These are phyloP conservation scores for Labrus mixtus DNA, from an alignment of 2,113 vertebrate genomes.

Conservation along the genomic window DNA sequence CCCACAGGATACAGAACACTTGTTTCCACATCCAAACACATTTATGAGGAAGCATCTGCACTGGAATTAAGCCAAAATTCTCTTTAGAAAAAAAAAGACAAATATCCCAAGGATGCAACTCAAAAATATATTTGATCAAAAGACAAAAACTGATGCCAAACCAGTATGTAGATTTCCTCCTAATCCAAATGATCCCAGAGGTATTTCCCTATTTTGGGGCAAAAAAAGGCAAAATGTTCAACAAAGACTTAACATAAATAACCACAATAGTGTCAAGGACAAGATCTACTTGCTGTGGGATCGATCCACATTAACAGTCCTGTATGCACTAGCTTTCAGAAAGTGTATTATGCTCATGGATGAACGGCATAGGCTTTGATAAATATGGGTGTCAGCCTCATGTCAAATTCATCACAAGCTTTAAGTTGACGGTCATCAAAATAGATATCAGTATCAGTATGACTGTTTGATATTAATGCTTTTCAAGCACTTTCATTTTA, in stretches of 20 bases:
- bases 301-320: background rate
- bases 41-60: constrained; percentile 21
- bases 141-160: constrained; percentile 19
- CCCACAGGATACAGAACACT: constrained; percentile 30
- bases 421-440: constrained; percentile 12
- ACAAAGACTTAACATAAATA: background rate
- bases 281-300: background rate
- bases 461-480: no score
- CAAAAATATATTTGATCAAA: constrained; percentile 17
- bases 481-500: no score
- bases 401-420: constrained; percentile 45
- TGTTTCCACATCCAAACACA: constrained; percentile 42
- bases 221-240: no score
- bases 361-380: constrained; percentile 15
- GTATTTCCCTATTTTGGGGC: background rate
- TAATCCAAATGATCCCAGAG: background rate
- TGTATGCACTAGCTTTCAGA: background rate
- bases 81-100: constrained; percentile 27
- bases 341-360: background rate
- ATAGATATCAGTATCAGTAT: no score
- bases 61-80: constrained; percentile 46
- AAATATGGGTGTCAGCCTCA: constrained; percentile 30
- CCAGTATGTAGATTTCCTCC: background rate
- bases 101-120: constrained; percentile 6
- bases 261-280: constrained; percentile 10